A percentile compares a stretch with the other conserved stretches of the same genome.
These are phyloP conservation scores for Archilochus colubris DNA, from an alignment of 2,113 vertebrate species.

Conservation along the genomic window DNA sequence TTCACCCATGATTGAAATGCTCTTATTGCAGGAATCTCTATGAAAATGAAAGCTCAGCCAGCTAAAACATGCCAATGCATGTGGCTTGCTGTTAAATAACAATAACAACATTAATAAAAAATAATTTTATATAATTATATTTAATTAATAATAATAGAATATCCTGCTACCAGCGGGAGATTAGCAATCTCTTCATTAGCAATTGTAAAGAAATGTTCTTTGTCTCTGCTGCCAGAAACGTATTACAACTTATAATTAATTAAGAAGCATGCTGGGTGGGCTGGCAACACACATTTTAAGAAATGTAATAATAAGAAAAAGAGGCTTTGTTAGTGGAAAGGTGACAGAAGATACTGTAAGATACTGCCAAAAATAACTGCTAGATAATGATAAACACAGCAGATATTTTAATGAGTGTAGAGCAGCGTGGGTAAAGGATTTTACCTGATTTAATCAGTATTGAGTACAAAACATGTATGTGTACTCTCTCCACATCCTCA, in stretches of 20 bases:
- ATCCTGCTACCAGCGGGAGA: background rate
- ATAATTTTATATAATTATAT: background rate
- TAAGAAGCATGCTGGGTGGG: slow-evolving; percentile 22
- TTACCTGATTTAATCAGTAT: slow-evolving; percentile 21
- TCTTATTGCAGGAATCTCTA: background rate
- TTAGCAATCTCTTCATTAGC: background rate
- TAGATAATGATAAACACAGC: background rate
- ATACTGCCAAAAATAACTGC: background rate
- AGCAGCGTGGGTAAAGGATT: background rate
- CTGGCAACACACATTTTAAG: slow-evolving; percentile 1
- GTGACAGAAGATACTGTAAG: background rate
- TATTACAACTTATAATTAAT: slow-evolving; percentile 48
- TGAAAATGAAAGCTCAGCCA: background rate
- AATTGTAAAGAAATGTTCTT: background rate
- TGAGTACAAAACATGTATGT: background rate
- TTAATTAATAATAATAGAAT: slow-evolving; percentile 5
- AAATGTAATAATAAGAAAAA: slow-evolving; percentile 18
- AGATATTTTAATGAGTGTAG: background rate
- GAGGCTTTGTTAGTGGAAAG: slow-evolving; percentile 13
- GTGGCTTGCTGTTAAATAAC: background rate
- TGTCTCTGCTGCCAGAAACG: slow-evolving; percentile 24
- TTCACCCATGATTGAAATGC: background rate
- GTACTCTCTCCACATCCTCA: background rate
- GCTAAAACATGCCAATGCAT: background rate
- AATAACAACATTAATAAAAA: slow-evolving; percentile 4